Evolutionary conservation across 2,888 invertebrate species (phyloP).

Genomic region (Synergus itoensis): DNA sequence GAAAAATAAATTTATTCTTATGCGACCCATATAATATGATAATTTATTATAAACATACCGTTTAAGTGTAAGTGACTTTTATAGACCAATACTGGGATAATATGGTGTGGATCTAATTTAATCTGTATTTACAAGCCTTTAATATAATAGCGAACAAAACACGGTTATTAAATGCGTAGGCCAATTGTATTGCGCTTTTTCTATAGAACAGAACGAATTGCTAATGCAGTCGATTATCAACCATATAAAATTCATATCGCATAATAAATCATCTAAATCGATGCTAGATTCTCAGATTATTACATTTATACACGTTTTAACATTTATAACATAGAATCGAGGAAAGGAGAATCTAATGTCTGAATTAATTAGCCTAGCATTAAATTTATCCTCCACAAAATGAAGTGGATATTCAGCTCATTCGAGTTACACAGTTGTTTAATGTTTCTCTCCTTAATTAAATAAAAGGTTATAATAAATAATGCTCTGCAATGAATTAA

Average conservation of each 20-base stretch:
- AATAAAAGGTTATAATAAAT: too few species aligned
- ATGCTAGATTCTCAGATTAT: not conserved
- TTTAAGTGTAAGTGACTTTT: constrained; percentile 21
- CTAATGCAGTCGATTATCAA: constrained; percentile 12
- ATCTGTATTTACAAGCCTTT: not conserved
- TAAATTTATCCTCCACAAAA: too few species aligned
- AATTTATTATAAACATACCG: constrained; percentile 10
- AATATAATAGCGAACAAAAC: constrained; percentile 26
- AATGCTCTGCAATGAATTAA: not conserved
- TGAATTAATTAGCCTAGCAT: too few species aligned
- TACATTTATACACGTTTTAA: too few species aligned
- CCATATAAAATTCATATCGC: not conserved
- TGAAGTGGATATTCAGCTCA: too few species aligned
- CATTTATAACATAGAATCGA: not conserved
- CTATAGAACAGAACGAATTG: not conserved
- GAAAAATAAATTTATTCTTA: constrained; percentile 36
- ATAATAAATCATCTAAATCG: constrained; percentile 12
- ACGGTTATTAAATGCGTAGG: constrained; percentile 28
- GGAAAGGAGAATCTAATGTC: too few species aligned
- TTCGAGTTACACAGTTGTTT: too few species aligned
- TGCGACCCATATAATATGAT: constrained; percentile 36
- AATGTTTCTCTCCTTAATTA: too few species aligned
- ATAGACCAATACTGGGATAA: constrained; percentile 3
- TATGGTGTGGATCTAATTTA: constrained; percentile 13
- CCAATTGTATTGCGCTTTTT: not conserved